Evolutionary conservation across 1,140 invertebrate species (phyloP).

Genomic region (Nasonia vitripennis): DNA sequence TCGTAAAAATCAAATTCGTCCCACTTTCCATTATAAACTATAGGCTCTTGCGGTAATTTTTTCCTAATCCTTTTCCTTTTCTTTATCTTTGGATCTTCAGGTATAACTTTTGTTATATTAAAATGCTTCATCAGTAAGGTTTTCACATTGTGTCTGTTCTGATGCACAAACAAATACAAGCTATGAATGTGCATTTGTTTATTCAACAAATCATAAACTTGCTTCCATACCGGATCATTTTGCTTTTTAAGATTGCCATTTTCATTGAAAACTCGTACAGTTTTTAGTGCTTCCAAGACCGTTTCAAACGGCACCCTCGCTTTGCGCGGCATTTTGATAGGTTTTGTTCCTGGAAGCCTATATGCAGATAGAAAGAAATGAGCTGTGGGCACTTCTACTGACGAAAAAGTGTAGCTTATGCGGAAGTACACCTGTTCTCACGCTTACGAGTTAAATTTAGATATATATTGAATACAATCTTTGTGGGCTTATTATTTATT

Average conservation of each 20-base stretch:
- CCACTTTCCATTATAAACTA: neutral
- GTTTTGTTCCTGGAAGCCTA: neutral
- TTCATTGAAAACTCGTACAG: constrained; percentile 37
- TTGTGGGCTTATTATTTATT: no score
- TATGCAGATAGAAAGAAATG: no score
- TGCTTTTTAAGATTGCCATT: constrained; percentile 44
- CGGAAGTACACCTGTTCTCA: no score
- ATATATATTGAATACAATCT: no score
- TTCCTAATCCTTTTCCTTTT: neutral
- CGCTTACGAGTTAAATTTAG: no score
- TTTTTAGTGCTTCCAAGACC: constrained; percentile 38
- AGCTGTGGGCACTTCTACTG: no score
- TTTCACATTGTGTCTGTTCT: constrained; percentile 37
- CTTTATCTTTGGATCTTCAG: neutral
- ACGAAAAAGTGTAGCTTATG: no score
- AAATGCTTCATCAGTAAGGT: constrained; percentile 36
- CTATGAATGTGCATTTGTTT: constrained; percentile 36
- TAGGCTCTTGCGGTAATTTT: neutral
- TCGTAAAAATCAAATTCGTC: constrained; percentile 37
- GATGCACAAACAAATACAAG: constrained; percentile 43
- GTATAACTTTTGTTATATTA: constrained; percentile 20
- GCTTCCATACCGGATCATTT: constrained; percentile 36
- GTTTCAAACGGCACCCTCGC: constrained; percentile 38
- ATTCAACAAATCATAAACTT: constrained; percentile 33
- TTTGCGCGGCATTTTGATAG: constrained; percentile 38